A percentile compares a stretch with the other conserved stretches of the same genome.
These are phyloP conservation scores for Passer montanus DNA, from an alignment of 2,113 vertebrate species.

Conservation along the genomic window DNA sequence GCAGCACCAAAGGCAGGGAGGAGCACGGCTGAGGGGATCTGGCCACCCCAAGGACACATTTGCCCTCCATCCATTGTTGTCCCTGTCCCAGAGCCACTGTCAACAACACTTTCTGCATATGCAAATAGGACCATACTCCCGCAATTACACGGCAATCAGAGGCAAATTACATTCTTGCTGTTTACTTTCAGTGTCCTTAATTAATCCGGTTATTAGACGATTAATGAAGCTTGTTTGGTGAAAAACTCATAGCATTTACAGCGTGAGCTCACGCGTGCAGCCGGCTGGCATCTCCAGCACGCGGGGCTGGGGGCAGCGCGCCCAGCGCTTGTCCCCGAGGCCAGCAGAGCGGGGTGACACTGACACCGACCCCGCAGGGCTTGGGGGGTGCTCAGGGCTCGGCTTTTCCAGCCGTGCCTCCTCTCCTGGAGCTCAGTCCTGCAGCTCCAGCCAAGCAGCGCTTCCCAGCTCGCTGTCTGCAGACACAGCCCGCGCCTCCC, in stretches of 20 bases:
- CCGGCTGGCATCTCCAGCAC: neutral
- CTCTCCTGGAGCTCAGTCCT: neutral
- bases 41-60: neutral
- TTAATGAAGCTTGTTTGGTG: conserved; percentile 81
- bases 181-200: conserved; percentile 81
- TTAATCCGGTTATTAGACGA: conserved; percentile 82
- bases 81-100: neutral
- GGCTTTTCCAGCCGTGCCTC: neutral
- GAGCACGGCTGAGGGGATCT: neutral
- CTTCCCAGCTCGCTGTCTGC: neutral
- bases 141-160: conserved; percentile 79
- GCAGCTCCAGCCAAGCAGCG: accelerated
- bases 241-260: conserved; percentile 74
- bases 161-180: conserved; percentile 81
- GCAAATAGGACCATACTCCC: conserved; percentile 67
- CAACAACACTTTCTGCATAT: conserved; percentile 65
- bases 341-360: neutral
- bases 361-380: neutral
- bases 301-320: neutral
- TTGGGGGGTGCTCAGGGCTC: neutral
- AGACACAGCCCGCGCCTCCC: neutral
- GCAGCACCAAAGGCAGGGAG: neutral
- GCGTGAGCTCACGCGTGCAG: neutral
- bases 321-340: neutral
- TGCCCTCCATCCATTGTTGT: conserved; percentile 17